These are phyloP conservation scores for Scotopteryx bipunctaria DNA, from an alignment of 2,888 invertebrate genomes.

Conservation along the genomic window DNA sequence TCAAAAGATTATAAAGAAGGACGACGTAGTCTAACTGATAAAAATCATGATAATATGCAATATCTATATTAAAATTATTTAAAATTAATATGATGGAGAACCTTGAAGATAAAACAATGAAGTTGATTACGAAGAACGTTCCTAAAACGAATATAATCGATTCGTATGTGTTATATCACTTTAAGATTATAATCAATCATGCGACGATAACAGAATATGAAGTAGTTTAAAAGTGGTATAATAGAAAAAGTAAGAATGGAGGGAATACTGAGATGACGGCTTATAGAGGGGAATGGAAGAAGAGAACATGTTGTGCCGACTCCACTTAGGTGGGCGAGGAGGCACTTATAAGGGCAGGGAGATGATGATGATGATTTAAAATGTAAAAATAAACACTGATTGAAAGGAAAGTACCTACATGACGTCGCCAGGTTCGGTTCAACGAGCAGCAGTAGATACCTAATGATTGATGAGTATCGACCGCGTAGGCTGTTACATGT, in stretches of 20 bases:
- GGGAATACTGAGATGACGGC: no score
- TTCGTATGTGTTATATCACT: slow-evolving; percentile 39
- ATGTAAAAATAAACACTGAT: slow-evolving; percentile 33
- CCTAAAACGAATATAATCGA: slow-evolving; percentile 43
- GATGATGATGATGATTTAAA: no score
- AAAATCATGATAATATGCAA: no score
- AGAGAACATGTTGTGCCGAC: no score
- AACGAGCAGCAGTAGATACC: slow-evolving; percentile 53
- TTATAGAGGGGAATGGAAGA: no score
- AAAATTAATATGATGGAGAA: slow-evolving; percentile 37
- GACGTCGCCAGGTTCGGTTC: slow-evolving; percentile 40
- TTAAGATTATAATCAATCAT: slow-evolving; percentile 25
- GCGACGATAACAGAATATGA: slow-evolving; percentile 39
- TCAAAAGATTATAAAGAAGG: no score
- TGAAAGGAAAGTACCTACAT: slow-evolving; percentile 28
- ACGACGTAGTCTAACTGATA: no score
- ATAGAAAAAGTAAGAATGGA: no score
- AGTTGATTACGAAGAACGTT: slow-evolving; percentile 38
- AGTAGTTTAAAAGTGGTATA: no score
- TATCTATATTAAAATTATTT: slow-evolving; percentile 20
- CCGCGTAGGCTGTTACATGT: slow-evolving; percentile 66
- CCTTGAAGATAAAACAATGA: slow-evolving; percentile 42
- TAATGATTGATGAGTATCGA: slow-evolving; percentile 70
- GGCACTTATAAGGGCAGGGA: no score
- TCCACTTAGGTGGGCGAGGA: no score